Base-by-base conservation (phyloP, 1,140 invertebrate genomes). In the Zaprionus inermis region DNA sequence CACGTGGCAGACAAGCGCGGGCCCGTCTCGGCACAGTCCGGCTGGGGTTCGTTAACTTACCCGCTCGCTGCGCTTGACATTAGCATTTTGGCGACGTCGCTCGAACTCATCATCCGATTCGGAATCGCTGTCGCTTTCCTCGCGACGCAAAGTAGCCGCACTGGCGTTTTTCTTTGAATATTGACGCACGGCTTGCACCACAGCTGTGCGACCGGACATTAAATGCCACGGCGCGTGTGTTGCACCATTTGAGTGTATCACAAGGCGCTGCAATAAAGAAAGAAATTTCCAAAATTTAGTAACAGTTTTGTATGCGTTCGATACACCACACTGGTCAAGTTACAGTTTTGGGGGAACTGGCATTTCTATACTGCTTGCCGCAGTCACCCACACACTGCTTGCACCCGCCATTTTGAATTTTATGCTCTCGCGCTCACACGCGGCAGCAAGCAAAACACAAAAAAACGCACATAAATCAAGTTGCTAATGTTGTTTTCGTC, bases 51-150 rank as follows among this genome's bases (percentile, higher is more conserved):
- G 77, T 65, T 75, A 65, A 86, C 92, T 93, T 64, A 94, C 94
- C 85, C 93, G 84, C 72, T 94, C 93, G 44, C 92, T 92, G 36
- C 93, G 92, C 72, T 94, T 94, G 28, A 79, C 64, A 59, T 77
- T 77, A 18, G 38, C 52, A 71, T 74, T 79, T 55, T 66, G 44
- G 52, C 90, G 80, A 89, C 93, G 93, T 63, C 85, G 92, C 69
- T 92, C 91, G 80, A 93, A 93, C 76, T 95, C 94, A 10, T 93
- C 93, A 36, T 95, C 94, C 3, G 94, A 95, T 64, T 94, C 94
- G n/a, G 92, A 93, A 54, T 95, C 94, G 20, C 93, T 94, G 24
- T 94, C 94, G 56, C 92, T 93, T 34, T 94, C 94, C 81, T 93
- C 67, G 52, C 81, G 76, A 66, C 85, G 72, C 63, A 79, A 52